Percentiles rank a stretch among this genome's conserved stretches.
Conservation (phyloP, 2,797 vertebrate genomes). For the Gastrophryne carolinensis region DNA sequence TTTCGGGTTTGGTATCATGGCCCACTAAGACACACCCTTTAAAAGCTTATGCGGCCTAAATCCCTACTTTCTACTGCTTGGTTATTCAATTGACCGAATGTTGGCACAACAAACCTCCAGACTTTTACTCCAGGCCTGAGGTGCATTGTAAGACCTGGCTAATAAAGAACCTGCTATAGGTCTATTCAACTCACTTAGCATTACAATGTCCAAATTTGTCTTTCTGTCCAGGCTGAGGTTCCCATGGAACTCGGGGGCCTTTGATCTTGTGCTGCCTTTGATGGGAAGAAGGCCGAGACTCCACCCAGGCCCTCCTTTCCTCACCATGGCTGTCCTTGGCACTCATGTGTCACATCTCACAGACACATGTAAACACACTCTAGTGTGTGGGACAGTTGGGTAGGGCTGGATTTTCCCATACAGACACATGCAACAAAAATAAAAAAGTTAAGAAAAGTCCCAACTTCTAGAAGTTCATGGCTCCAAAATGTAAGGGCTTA, state of each 20-base stretch:
- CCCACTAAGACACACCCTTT: no score
- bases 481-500: no score
- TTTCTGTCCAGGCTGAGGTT: background rate
- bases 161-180: background rate
- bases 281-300: background rate
- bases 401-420: slow-evolving; percentile 37
- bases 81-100: no score
- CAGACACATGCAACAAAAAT: background rate
- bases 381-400: background rate
- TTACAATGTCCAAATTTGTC: background rate
- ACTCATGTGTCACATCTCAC: slow-evolving; percentile 37
- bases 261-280: slow-evolving; percentile 34
- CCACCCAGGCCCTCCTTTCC: background rate
- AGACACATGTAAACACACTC: slow-evolving; percentile 22
- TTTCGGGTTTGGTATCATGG: no score
- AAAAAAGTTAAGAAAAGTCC: background rate
- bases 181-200: background rate
- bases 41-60: no score
- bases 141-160: background rate
- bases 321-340: background rate
- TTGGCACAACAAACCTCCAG: no score
- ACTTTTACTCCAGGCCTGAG: no score
- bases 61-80: no score
- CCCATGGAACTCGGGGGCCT: slow-evolving; percentile 23
- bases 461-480: no score